Percentiles rank a stretch among this genome's conserved stretches.
Evolutionary conservation across 2,113 vertebrate genomes (phyloP).

Genomic region (Rhizomys pruinosus): DNA sequence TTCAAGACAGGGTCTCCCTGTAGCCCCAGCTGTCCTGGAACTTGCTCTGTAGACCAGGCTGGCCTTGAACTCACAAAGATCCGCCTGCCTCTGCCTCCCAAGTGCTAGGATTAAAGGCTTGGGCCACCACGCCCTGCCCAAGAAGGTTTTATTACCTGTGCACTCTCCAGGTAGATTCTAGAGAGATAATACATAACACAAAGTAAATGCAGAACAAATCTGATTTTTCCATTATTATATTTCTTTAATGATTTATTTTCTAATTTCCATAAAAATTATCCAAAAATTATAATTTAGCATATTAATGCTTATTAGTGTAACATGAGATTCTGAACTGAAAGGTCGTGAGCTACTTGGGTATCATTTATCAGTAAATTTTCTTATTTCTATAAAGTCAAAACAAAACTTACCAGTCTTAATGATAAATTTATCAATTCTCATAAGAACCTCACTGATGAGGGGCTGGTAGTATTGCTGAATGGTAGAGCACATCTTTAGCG

Average conservation of each 20-base stretch:
- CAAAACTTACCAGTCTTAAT: not conserved
- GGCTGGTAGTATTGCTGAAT: not conserved
- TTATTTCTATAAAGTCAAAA: conserved; percentile 18
- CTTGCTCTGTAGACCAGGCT: too few relatives aligned
- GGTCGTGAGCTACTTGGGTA: not conserved
- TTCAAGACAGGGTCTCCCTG: too few relatives aligned
- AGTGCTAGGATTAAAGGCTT: too few relatives aligned
- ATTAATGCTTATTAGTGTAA: not conserved
- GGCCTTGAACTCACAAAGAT: too few relatives aligned
- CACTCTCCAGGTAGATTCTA: not conserved
- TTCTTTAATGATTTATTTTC: conserved; percentile 12
- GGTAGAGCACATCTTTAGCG: not conserved
- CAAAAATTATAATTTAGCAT: not conserved
- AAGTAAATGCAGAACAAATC: conserved; percentile 10
- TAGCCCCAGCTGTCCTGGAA: too few relatives aligned
- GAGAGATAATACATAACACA: not conserved
- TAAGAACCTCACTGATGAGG: not conserved
- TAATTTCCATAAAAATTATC: conserved; percentile 13
- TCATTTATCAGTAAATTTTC: not conserved
- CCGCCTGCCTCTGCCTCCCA: too few relatives aligned
- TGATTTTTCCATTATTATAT: not conserved
- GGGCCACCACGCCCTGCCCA: too few relatives aligned
- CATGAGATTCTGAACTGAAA: not conserved
- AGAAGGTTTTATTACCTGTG: not conserved
- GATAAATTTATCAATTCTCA: not conserved